phyloP scores from a whole-genome alignment of 2,797 vertebrate genomes.

The Centroberyx gerrardi region DNA sequence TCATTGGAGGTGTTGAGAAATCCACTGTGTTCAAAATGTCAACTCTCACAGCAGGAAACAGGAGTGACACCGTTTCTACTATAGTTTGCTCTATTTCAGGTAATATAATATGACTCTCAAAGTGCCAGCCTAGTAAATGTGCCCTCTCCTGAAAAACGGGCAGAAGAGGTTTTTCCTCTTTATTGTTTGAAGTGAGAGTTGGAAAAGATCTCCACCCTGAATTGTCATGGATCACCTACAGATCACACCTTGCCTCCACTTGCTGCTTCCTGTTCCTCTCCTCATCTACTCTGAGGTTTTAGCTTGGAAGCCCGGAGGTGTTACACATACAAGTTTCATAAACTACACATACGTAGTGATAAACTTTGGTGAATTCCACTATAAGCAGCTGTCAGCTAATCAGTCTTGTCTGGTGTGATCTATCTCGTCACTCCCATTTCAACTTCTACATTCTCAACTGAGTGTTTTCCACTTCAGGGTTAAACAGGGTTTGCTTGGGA shows the following conservation, averaged over 20 bases:
- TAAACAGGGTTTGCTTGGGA: conserved; percentile 45
- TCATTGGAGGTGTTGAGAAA: conserved; percentile 84
- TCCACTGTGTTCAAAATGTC: conserved; percentile 75
- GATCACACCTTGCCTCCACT: conserved; percentile 49
- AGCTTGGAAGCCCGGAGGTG: no score
- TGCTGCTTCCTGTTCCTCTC: not conserved
- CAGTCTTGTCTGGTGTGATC: conserved; percentile 46
- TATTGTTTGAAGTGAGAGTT: conserved; percentile 21
- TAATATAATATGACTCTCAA: conserved; percentile 13
- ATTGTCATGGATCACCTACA: conserved; percentile 64
- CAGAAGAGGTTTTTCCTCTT: conserved; percentile 27
- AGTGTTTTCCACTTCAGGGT: conserved; percentile 28
- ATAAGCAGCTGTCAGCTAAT: conserved; percentile 59
- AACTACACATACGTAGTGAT: conserved; percentile 37
- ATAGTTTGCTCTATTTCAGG: conserved; percentile 4
- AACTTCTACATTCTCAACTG: conserved; percentile 47
- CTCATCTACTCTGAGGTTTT: conserved; percentile 56
- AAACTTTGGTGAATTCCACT: conserved; percentile 64
- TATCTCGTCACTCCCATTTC: conserved; percentile 51
- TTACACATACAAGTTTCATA: conserved; percentile 57
- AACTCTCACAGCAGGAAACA: conserved; percentile 58
- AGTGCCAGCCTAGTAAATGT: not conserved
- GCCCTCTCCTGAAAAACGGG: conserved; percentile 11
- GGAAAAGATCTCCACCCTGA: conserved; percentile 62
- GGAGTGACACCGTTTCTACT: conserved; percentile 19